Percentiles rank a stretch among this genome's conserved stretches.
Evolutionary conservation across 1,140 invertebrate genomes (phyloP).

Genomic region (Drosophila sechellia): DNA sequence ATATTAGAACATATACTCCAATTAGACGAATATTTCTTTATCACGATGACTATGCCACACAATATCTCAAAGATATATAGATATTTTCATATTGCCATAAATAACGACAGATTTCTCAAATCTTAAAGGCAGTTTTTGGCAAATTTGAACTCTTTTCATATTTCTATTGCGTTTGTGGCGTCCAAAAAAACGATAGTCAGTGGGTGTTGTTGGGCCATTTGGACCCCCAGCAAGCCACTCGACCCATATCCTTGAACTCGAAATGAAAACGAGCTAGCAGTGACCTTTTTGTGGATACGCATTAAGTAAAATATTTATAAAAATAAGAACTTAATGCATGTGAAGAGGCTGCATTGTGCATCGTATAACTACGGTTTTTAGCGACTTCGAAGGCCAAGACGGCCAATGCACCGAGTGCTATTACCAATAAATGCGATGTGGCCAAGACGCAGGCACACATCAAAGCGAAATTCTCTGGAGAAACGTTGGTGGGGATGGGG

Average conservation of each 20-base stretch:
- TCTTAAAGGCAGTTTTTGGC: not conserved
- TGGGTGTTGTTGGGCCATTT: not conserved
- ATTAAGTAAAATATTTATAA: constrained; percentile 49
- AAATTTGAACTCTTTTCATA: too few species aligned
- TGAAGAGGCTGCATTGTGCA: constrained; percentile 25
- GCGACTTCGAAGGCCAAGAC: constrained; percentile 31
- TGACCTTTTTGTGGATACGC: constrained; percentile 39
- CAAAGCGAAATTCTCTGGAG: constrained; percentile 23
- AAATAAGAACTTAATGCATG: constrained; percentile 14
- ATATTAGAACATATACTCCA: too few species aligned
- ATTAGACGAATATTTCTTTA: not conserved
- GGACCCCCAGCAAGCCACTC: constrained; percentile 1
- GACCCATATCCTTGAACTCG: constrained; percentile 49
- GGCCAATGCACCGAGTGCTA: constrained; percentile 38
- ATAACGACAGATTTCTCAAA: too few species aligned
- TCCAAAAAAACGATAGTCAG: not conserved
- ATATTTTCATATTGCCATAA: too few species aligned
- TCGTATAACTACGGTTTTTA: constrained; percentile 28
- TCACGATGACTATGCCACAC: too few species aligned
- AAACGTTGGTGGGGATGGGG: not conserved
- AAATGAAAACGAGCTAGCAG: constrained; percentile 14
- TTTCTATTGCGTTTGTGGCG: not conserved
- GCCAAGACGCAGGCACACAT: not conserved
- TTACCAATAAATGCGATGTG: constrained; percentile 33
- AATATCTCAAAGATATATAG: too few species aligned